Evolutionary conservation across 2,113 vertebrate species (phyloP).

Genomic region (Sakesphorus luctuosus): DNA sequence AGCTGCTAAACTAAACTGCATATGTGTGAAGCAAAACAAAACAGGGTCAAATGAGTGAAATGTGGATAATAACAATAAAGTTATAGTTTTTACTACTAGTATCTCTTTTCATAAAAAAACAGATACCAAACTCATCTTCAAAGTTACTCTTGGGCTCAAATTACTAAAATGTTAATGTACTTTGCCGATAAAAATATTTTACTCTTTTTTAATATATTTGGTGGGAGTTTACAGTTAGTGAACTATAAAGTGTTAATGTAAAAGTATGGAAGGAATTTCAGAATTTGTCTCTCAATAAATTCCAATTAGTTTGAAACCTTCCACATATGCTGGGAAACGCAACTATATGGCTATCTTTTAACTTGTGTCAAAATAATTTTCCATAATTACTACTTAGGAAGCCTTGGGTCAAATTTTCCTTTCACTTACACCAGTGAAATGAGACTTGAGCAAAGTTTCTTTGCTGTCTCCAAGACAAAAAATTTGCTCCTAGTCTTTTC

Average conservation of each 20-base stretch:
- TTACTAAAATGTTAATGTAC: background rate
- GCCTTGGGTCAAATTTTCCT: slow-evolving; percentile 21
- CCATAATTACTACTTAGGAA: slow-evolving; percentile 28
- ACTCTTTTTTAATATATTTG: background rate
- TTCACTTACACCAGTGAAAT: slow-evolving; percentile 22
- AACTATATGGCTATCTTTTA: background rate
- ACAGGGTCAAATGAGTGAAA: background rate
- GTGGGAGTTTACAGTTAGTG: background rate
- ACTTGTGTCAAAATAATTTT: slow-evolving; percentile 40
- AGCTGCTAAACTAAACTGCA: background rate
- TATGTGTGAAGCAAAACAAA: background rate
- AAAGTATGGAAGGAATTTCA: background rate
- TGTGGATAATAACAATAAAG: background rate
- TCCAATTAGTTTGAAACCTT: slow-evolving; percentile 1
- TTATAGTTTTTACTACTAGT: background rate
- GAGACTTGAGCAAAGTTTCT: slow-evolving; percentile 15
- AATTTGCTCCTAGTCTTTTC: slow-evolving; percentile 24
- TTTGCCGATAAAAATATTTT: background rate
- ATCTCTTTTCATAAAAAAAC: background rate
- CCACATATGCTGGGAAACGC: background rate
- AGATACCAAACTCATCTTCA: background rate
- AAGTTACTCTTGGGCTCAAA: background rate
- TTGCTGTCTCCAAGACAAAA: background rate
- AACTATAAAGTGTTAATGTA: background rate
- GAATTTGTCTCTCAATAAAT: background rate